Evolutionary conservation across 2,888 invertebrate species (phyloP).

Genomic region (Pyrgus malvae): DNA sequence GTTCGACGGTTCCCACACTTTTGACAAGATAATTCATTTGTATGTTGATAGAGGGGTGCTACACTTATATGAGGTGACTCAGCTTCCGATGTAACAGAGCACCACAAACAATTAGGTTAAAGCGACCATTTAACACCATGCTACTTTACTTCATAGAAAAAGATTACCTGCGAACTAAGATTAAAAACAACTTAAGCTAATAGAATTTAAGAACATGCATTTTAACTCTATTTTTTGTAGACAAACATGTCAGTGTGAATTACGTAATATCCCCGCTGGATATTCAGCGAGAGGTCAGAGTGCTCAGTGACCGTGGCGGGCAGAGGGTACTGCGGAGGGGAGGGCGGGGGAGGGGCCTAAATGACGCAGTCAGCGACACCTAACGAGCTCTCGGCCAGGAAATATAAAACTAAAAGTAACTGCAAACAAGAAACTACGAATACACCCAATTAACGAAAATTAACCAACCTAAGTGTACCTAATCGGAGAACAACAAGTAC

Average conservation of each 20-base stretch:
- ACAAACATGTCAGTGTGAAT: slow-evolving; percentile 41
- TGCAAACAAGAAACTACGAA: neutral
- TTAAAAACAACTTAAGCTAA: no score
- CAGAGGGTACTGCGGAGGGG: slow-evolving; percentile 44
- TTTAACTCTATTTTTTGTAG: slow-evolving; percentile 29
- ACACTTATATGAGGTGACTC: no score
- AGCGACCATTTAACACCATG: no score
- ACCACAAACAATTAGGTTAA: no score
- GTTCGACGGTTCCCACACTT: no score
- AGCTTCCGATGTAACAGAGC: no score
- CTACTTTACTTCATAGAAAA: no score
- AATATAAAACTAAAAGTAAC: slow-evolving; percentile 2
- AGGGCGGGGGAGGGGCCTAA: slow-evolving; percentile 22
- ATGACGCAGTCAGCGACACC: slow-evolving; percentile 22
- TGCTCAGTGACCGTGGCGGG: slow-evolving; percentile 73
- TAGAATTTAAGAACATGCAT: slow-evolving; percentile 10
- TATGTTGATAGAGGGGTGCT: no score
- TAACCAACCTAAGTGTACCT: neutral
- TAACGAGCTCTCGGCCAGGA: slow-evolving; percentile 16
- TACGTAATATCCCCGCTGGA: slow-evolving; percentile 59
- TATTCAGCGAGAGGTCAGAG: slow-evolving; percentile 70
- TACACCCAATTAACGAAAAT: neutral
- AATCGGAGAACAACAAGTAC: neutral
- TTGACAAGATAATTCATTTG: no score
- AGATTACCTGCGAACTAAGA: neutral